These are phyloP conservation scores for Vimba vimba DNA, from an alignment of 2,113 vertebrate genomes.

Conservation along the genomic window DNA sequence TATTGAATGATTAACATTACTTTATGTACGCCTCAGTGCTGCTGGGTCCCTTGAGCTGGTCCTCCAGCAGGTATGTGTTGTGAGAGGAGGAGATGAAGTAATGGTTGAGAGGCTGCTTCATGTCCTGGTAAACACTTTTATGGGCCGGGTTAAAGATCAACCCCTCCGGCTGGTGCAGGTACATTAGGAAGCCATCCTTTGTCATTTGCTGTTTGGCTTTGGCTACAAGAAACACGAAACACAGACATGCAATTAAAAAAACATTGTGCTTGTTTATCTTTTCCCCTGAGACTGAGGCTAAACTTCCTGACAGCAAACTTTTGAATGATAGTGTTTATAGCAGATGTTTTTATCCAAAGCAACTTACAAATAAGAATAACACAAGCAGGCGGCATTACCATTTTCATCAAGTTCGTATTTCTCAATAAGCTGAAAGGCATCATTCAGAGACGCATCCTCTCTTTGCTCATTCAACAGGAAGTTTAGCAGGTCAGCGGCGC, in stretches of 20 bases:
- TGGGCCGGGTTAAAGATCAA: slow-evolving; percentile 81
- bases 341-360: background rate
- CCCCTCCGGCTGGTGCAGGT: slow-evolving; percentile 82
- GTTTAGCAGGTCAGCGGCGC: slow-evolving; percentile 77
- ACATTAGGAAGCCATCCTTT: slow-evolving; percentile 95
- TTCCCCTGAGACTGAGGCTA: background rate
- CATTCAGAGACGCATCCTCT: slow-evolving; percentile 73
- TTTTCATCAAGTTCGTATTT: slow-evolving; percentile 85
- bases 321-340: background rate
- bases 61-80: slow-evolving; percentile 95
- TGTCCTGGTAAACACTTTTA: slow-evolving; percentile 88
- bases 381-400: slow-evolving; percentile 70
- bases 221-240: slow-evolving; percentile 71
- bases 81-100: slow-evolving; percentile 97
- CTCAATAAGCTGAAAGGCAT: slow-evolving; percentile 85
- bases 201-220: slow-evolving; percentile 85
- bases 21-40: slow-evolving; percentile 93
- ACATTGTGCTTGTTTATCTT: background rate
- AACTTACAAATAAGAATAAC: background rate
- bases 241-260: slow-evolving; percentile 14
- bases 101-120: slow-evolving; percentile 90
- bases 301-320: background rate
- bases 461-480: slow-evolving; percentile 85
- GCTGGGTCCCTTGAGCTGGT: slow-evolving; percentile 93
- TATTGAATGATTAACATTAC: slow-evolving; percentile 65